A percentile compares a stretch with the other conserved stretches of the same genome.
These are phyloP conservation scores for Typhlichthys eigenmanni DNA, from an alignment of 2,797 vertebrate species.

Conservation along the genomic window DNA sequence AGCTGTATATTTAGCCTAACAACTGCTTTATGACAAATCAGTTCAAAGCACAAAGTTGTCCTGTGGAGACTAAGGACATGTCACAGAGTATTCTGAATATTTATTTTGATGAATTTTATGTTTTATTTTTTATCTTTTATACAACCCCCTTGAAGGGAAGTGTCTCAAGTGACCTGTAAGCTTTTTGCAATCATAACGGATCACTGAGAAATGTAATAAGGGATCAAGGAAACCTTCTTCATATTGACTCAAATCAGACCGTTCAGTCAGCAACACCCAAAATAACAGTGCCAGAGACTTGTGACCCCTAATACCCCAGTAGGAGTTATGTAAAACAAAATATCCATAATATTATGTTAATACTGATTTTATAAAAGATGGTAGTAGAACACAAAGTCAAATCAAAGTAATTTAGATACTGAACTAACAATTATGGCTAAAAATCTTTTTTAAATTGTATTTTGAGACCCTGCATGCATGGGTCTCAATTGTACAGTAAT, in stretches of 20 bases:
- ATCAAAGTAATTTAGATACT: too few species aligned
- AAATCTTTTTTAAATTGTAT: too few species aligned
- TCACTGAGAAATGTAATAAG: constrained; percentile 4
- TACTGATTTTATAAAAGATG: too few species aligned
- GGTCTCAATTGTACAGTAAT: constrained; percentile 28
- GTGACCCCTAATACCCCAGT: too few species aligned
- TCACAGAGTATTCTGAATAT: constrained; percentile 20
- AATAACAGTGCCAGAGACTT: too few species aligned
- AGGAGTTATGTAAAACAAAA: too few species aligned
- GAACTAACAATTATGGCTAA: too few species aligned
- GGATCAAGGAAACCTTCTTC: constrained; percentile 14
- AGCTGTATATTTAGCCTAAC: constrained; percentile 9
- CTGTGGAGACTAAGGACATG: constrained; percentile 12
- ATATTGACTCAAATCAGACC: constrained; percentile 17
- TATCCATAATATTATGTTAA: too few species aligned
- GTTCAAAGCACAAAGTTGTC: constrained; percentile 15
- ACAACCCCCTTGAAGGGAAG: constrained; percentile 12
- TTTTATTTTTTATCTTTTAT: constrained; percentile 17
- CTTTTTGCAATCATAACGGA: constrained; percentile 10
- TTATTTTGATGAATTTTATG: constrained; percentile 9
- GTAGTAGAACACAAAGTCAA: too few species aligned
- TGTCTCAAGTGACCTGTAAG: background rate
- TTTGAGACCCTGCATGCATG: background rate
- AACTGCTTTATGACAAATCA: constrained; percentile 11
- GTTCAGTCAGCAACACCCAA: too few species aligned